A percentile compares a stretch with the other conserved stretches of the same genome.
Conservation (phyloP, 2,888 invertebrate genomes). For the Acleris laterana region DNA sequence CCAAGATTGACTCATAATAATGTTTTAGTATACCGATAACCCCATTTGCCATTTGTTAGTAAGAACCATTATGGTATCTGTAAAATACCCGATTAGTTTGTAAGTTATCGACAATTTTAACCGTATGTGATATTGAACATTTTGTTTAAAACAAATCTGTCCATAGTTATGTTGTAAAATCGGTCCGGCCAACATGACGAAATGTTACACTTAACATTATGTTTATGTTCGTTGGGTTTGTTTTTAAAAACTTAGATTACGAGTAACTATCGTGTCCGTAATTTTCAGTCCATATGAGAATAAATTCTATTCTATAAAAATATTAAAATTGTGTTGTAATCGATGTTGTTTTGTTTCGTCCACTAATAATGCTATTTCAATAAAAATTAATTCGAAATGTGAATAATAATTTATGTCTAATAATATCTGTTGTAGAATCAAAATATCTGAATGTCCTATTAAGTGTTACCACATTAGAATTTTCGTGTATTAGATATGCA, state of each 20-base stretch:
- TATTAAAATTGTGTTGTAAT: conserved; percentile 11
- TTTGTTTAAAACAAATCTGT: conserved; percentile 72
- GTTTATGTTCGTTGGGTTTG: conserved; percentile 15
- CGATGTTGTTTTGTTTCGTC: conserved; percentile 26
- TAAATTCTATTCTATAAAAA: conserved; percentile 25
- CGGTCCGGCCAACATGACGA: conserved; percentile 11
- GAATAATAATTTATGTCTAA: conserved; percentile 36
- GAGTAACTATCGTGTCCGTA: conserved; percentile 16
- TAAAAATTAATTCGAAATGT: conserved; percentile 37
- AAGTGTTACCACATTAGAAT: conserved; percentile 46
- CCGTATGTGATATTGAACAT: conserved; percentile 67
- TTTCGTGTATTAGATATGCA: conserved; percentile 39
- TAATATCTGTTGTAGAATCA: conserved; percentile 29
- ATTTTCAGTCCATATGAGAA: conserved; percentile 29
- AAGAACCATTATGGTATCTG: conserved; percentile 27
- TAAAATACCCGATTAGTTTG: conserved; percentile 33
- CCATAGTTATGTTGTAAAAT: conserved; percentile 53
- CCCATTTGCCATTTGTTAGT: conserved; percentile 37
- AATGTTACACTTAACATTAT: conserved; percentile 11
- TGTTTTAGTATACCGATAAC: conserved; percentile 14
- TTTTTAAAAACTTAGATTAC: conserved; percentile 5
- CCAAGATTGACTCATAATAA: conserved; percentile 3
- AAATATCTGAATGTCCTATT: conserved; percentile 39
- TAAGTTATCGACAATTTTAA: conserved; percentile 43
- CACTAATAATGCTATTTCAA: conserved; percentile 24